phyloP scores from a whole-genome alignment of 2,113 vertebrate species.

The Trogon surrucura region DNA sequence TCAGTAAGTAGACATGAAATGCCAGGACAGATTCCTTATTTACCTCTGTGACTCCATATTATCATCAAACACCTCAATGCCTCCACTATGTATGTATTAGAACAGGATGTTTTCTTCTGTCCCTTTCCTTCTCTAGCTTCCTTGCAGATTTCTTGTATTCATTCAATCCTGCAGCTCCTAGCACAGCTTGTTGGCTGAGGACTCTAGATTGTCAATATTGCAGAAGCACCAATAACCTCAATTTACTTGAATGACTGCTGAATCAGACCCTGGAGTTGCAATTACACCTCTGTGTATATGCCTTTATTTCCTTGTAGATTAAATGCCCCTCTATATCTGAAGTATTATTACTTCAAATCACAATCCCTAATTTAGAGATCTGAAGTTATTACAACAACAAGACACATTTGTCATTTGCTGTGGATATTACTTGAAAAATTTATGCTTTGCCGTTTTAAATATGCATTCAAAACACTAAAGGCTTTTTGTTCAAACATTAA shows the following conservation, averaged over 20 bases:
- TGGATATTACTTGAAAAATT: constrained; percentile 50
- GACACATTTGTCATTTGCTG: constrained; percentile 3
- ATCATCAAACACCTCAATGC: not conserved
- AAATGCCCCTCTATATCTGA: not conserved
- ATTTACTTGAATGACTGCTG: not conserved
- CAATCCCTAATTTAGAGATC: constrained; percentile 39
- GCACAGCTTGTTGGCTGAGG: not conserved
- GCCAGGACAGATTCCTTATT: not conserved
- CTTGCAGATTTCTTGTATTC: not conserved
- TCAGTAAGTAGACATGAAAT: not conserved
- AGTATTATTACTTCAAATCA: constrained; percentile 18
- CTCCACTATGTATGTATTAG: not conserved
- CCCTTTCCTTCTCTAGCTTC: not conserved
- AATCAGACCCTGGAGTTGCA: not conserved
- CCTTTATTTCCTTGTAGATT: constrained; percentile 20
- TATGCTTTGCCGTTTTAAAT: constrained; percentile 46
- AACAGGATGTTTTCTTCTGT: not conserved
- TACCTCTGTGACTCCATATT: not conserved
- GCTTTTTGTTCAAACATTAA: constrained; percentile 38
- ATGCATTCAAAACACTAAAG: constrained; percentile 34
- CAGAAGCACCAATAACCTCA: constrained; percentile 11
- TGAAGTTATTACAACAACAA: constrained; percentile 31
- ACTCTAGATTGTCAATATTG: not conserved
- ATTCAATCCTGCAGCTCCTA: not conserved
- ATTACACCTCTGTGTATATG: not conserved